A percentile compares a stretch with the other conserved stretches of the same genome.
These are phyloP conservation scores for Atopsyche davidsoni DNA, from an alignment of 1,140 invertebrate genomes.

Conservation along the genomic window DNA sequence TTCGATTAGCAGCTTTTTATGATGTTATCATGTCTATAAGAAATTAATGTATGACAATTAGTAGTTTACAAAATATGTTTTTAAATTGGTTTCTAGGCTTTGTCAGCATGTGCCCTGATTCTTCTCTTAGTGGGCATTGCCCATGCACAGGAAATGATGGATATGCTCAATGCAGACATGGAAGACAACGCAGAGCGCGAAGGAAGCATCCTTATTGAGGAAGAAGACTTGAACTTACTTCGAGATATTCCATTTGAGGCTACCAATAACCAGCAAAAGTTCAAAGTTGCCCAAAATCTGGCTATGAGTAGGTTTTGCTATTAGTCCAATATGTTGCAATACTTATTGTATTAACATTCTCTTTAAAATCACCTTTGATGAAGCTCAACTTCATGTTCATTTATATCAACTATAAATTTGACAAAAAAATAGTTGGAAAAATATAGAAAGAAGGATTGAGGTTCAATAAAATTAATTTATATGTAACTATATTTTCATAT, in stretches of 20 bases:
- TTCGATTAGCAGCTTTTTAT: too few relatives aligned
- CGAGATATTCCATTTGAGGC: conserved; percentile 20
- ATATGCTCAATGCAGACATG: conserved; percentile 29
- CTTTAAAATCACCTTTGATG: not conserved
- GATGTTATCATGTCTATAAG: too few relatives aligned
- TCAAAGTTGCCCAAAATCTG: conserved; percentile 26
- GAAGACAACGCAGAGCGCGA: conserved; percentile 29
- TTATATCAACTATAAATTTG: too few relatives aligned
- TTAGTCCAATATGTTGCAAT: not conserved
- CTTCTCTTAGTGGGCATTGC: conserved; percentile 27
- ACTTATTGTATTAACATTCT: too few relatives aligned
- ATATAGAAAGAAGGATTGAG: too few relatives aligned
- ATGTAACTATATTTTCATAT: too few relatives aligned
- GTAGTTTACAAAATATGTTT: too few relatives aligned
- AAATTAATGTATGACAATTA: too few relatives aligned
- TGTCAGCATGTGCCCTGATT: conserved; percentile 25
- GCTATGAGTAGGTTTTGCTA: conserved; percentile 25
- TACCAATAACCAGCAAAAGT: conserved; percentile 30
- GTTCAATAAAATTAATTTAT: too few relatives aligned
- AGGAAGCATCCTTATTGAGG: conserved; percentile 19
- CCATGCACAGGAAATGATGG: conserved; percentile 28
- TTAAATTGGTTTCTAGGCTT: conserved; percentile 25
- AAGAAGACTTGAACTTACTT: conserved; percentile 17
- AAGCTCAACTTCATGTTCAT: too few relatives aligned
- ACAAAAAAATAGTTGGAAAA: too few relatives aligned